A percentile compares a stretch with the other conserved stretches of the same genome.
Conservation (phyloP, 1,140 invertebrate species). For the Xylocopa sonorina region DNA sequence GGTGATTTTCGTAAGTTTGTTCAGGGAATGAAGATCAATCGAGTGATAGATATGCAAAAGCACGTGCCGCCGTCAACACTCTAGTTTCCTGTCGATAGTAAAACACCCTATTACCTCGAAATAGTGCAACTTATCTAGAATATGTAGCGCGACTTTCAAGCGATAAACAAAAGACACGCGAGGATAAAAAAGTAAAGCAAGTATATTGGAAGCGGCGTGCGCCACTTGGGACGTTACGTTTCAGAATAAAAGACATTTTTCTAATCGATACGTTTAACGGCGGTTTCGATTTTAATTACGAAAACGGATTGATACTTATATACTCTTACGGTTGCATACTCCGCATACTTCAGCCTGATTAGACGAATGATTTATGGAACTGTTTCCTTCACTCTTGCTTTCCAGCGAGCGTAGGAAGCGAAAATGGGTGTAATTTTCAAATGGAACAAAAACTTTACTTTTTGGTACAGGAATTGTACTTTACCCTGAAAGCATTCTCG, state of each 20-base stretch:
- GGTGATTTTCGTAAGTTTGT: background rate
- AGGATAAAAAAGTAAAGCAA: too few species aligned
- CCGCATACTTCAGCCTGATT: background rate
- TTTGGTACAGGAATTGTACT: background rate
- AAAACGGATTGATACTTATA: background rate
- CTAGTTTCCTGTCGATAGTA: too few species aligned
- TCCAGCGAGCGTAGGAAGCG: background rate
- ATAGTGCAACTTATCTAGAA: background rate
- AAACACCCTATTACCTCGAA: background rate
- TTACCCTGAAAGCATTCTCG: background rate
- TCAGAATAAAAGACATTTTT: too few species aligned
- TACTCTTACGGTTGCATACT: too few species aligned
- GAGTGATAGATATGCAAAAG: background rate
- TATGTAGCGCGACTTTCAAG: too few species aligned
- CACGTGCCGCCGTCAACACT: background rate
- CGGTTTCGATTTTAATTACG: background rate
- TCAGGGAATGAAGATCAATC: background rate
- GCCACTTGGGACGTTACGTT: too few species aligned
- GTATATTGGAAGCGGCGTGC: too few species aligned
- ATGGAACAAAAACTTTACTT: background rate
- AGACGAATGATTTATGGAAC: background rate
- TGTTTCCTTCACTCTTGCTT: background rate
- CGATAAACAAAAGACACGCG: too few species aligned
- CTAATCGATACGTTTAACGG: too few species aligned
- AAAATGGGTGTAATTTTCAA: slow-evolving; percentile 1